phyloP scores from a whole-genome alignment of 2,113 vertebrate species.

The Sprattus sprattus region DNA sequence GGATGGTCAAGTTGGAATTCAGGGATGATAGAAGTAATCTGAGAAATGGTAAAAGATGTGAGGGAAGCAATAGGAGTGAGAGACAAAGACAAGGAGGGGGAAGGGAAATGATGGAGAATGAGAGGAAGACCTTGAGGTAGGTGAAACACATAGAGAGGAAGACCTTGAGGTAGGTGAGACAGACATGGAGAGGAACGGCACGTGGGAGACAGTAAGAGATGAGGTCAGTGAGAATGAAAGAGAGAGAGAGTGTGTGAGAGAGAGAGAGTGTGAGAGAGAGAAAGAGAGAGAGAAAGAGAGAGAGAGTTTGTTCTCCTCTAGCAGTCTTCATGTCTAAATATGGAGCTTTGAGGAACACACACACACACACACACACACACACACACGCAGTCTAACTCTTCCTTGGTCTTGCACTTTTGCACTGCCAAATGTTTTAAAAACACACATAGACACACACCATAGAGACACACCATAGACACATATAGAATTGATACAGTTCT shows the following conservation, averaged over 20 bases:
- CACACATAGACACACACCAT: neutral
- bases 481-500: neutral
- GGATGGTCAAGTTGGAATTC: constrained; percentile 17
- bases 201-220: neutral
- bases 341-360: neutral
- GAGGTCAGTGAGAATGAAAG: neutral
- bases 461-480: neutral
- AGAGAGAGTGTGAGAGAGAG: constrained; percentile 43
- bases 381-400: neutral
- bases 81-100: constrained; percentile 47
- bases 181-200: constrained; percentile 25
- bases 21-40: constrained; percentile 41
- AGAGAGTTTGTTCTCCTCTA: constrained; percentile 26
- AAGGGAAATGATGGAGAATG: neutral
- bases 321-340: neutral
- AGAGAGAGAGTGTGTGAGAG: constrained; percentile 50
- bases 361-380: neutral
- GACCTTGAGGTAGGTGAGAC: neutral
- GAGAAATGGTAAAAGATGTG: neutral
- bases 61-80: constrained; percentile 27
- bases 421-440: neutral
- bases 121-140: neutral
- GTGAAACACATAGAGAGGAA: constrained; percentile 27
- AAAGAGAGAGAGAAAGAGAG: constrained; percentile 52
- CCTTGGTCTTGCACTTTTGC: neutral